Conservation (phyloP, 2,113 vertebrate species). For the Mus pahari region DNA sequence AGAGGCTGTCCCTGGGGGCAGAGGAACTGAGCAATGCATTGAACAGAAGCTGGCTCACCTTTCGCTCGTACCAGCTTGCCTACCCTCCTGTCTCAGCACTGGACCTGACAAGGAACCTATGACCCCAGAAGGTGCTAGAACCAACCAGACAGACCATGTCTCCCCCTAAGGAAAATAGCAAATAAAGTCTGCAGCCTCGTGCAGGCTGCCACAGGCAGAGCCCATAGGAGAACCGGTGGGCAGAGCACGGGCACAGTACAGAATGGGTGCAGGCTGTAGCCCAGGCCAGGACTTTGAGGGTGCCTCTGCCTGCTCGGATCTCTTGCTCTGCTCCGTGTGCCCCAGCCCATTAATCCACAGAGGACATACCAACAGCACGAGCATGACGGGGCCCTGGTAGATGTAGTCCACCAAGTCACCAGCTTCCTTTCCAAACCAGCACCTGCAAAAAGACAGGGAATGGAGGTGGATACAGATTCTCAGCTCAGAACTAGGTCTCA, state of each 20-base stretch:
- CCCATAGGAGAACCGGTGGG: too few species aligned
- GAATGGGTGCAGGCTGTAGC: background rate
- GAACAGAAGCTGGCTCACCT: background rate
- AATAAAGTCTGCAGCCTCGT: background rate
- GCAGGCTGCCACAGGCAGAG: background rate
- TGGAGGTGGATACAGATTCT: background rate
- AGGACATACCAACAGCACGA: constrained; percentile 96
- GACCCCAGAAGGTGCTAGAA: background rate
- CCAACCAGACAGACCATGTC: background rate
- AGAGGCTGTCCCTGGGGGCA: background rate
- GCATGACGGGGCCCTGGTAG: constrained; percentile 98
- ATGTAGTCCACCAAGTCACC: constrained; percentile 98
- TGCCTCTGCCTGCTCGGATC: background rate
- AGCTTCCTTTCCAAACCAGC: constrained; percentile 99
- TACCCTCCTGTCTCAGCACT: background rate
- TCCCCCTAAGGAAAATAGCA: background rate
- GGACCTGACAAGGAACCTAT: background rate
- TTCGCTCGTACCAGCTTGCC: background rate
- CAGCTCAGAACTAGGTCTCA: background rate
- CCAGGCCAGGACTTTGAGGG: background rate
- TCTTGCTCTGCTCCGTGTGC: background rate
- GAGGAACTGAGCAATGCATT: background rate
- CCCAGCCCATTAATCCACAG: background rate
- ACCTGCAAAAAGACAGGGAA: constrained; percentile 87
- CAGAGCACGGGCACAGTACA: rapidly evolving